Conservation (phyloP, 2,113 vertebrate genomes). For the Nothobranchius furzeri region DNA sequence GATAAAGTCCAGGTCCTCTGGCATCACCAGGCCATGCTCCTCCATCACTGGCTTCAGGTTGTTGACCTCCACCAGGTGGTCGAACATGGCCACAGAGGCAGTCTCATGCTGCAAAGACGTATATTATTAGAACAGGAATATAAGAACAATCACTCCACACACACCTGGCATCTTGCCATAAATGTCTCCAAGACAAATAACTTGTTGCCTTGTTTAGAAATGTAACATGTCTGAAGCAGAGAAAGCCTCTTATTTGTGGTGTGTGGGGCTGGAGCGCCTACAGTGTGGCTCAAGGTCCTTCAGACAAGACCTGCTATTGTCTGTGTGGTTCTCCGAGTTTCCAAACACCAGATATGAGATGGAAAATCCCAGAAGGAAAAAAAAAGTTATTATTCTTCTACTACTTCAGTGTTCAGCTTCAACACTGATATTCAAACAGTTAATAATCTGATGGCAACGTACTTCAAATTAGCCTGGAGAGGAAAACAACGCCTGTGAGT, state of each 20-base stretch:
- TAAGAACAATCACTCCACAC: slow-evolving; percentile 4
- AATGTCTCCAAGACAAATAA: not conserved
- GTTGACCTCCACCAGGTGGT: slow-evolving; percentile 86
- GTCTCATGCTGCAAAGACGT: slow-evolving; percentile 83
- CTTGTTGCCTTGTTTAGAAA: no score
- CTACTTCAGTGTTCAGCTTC: no score
- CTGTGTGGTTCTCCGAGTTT: no score
- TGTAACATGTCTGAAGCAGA: not conserved
- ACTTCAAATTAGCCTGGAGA: not conserved
- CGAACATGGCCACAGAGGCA: slow-evolving; percentile 91
- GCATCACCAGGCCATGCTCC: slow-evolving; percentile 80
- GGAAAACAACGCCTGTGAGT: no score
- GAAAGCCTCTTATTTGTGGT: not conserved
- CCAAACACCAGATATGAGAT: no score
- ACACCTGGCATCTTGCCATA: not conserved
- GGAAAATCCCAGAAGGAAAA: no score
- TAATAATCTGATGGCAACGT: not conserved
- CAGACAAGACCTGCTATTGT: not conserved
- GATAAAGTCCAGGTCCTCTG: slow-evolving; percentile 89
- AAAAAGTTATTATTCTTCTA: no score
- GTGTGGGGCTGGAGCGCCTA: not conserved
- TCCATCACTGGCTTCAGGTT: slow-evolving; percentile 79
- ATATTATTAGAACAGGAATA: not conserved
- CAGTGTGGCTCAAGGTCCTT: not conserved
- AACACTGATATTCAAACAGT: no score